Base-by-base conservation (phyloP, 2,888 invertebrate genomes). In the Cantharis rustica region DNA sequence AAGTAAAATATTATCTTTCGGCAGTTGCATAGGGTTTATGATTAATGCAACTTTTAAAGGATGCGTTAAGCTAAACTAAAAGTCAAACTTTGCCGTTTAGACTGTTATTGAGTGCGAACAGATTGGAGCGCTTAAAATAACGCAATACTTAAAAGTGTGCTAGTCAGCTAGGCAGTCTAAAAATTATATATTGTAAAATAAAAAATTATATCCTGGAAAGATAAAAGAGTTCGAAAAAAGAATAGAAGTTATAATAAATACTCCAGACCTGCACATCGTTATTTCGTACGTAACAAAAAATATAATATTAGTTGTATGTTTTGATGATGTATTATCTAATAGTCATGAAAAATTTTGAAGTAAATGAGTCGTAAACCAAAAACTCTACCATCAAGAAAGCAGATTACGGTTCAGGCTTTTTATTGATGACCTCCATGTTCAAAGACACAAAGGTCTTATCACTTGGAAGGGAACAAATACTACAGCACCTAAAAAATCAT, bases 401-500 rank as follows among this genome's bases (percentile, higher is more conserved):
- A 86, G 86, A 86, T 86, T 86, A 87, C 86, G 83, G 85, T 85
- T 85, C 85, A 84, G 84, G 84, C 83, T 85, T 84, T 84, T 88
- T 87, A 87, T 87, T 87, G 87, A 88, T 87, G 87, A 87, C 87
- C 87, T 86, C 86, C 83, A 86, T 85, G 86, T 85, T 85, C 85
- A 86, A 85, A 86, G 86, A 87, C 87, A 87, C 87, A 87, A 87
- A 87, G 86, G 87, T 86, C 87, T 88, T 88, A 88, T 88, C 88
- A 86, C 84, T 85, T 80, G 85, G 85, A 86, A 86, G 83, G 85
- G 86, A 87, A 86, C 86, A 87, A 87, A 87, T 87, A 86, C 84
- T 82, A 80, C 82, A 81, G 80, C 81, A 82, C 83, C 84, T 83
- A 84, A 87, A 87, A 88, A 87, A 88, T 87, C 84, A 87, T 86